phyloP scores from a whole-genome alignment of 2,888 invertebrate genomes.

The Agonopterix alstromeriana region DNA sequence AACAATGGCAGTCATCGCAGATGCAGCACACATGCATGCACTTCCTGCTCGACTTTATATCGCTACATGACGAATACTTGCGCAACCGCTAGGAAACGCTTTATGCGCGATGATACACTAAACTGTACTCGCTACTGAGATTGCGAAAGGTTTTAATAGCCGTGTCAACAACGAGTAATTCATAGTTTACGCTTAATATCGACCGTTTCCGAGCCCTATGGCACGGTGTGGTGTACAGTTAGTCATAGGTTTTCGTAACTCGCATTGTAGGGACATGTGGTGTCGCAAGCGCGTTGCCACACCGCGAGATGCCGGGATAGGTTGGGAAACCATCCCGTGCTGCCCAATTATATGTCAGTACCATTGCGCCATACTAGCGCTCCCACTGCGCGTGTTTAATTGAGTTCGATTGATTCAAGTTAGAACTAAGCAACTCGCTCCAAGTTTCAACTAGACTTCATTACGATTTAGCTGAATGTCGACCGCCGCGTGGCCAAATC shows the following conservation, averaged over 20 bases:
- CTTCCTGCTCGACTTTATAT: constrained; percentile 70
- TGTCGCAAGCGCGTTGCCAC: constrained; percentile 69
- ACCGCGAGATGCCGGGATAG: constrained; percentile 68
- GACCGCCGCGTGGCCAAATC: constrained; percentile 7
- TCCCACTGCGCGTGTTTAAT: constrained; percentile 42
- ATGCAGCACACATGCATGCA: constrained; percentile 72
- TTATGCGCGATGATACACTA: constrained; percentile 45
- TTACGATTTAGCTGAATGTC: constrained; percentile 14
- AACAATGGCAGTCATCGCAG: constrained; percentile 66
- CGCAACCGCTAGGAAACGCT: constrained; percentile 57
- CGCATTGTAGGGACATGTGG: constrained; percentile 69
- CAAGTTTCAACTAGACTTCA: constrained; percentile 9
- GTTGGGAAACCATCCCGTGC: constrained; percentile 74
- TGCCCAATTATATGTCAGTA: constrained; percentile 65
- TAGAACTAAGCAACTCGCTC: constrained; percentile 12
- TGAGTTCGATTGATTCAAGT: constrained; percentile 48
- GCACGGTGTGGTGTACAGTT: constrained; percentile 28
- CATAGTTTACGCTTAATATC: constrained; percentile 30
- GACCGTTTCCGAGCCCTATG: constrained; percentile 43
- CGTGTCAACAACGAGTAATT: constrained; percentile 40
- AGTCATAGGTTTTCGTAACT: constrained; percentile 73
- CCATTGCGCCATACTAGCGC: constrained; percentile 44
- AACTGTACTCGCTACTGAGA: constrained; percentile 29
- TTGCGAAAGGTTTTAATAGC: constrained; percentile 55
- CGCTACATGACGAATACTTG: constrained; percentile 54